These are phyloP conservation scores for Artibeus lituratus DNA, from an alignment of 2,797 vertebrate genomes.

Conservation along the genomic window DNA sequence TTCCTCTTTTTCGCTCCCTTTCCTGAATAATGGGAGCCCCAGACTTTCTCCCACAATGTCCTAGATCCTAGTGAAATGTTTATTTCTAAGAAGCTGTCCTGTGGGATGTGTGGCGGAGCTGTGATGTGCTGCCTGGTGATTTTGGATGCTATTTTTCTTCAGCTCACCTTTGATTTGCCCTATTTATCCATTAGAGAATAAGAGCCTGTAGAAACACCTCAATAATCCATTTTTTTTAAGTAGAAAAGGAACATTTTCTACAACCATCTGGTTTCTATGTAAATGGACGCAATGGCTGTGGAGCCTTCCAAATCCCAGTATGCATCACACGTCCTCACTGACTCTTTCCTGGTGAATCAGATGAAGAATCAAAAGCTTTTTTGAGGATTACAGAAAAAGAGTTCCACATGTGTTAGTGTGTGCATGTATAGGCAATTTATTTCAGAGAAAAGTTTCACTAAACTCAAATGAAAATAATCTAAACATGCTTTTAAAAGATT, in stretches of 20 bases:
- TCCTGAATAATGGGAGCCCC: neutral
- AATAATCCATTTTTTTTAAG: slow-evolving; percentile 44
- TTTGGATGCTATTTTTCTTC: slow-evolving; percentile 44
- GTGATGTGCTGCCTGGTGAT: slow-evolving; percentile 33
- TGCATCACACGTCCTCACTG: slow-evolving; percentile 82
- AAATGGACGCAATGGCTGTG: slow-evolving; percentile 79
- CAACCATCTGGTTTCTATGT: slow-evolving; percentile 85
- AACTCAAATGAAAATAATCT: slow-evolving; percentile 83
- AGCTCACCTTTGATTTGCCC: slow-evolving; percentile 53
- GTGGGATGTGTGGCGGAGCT: neutral
- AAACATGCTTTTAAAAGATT: slow-evolving; percentile 89
- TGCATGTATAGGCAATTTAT: slow-evolving; percentile 79
- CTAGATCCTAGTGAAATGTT: neutral
- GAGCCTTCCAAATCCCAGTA: slow-evolving; percentile 84
- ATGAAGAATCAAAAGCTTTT: slow-evolving; percentile 86
- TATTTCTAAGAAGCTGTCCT: neutral
- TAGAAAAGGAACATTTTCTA: slow-evolving; percentile 67
- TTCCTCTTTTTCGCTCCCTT: neutral
- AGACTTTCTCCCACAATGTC: neutral
- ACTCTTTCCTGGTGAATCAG: slow-evolving; percentile 79
- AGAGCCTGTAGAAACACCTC: slow-evolving; percentile 70
- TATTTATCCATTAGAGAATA: slow-evolving; percentile 66
- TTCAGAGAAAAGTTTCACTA: slow-evolving; percentile 78
- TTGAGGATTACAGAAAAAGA: slow-evolving; percentile 87
- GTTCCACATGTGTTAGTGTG: slow-evolving; percentile 87